A percentile compares a stretch with the other conserved stretches of the same genome.
Evolutionary conservation across 2,797 vertebrate genomes (phyloP).

Genomic region (Sebastes steindachneri): DNA sequence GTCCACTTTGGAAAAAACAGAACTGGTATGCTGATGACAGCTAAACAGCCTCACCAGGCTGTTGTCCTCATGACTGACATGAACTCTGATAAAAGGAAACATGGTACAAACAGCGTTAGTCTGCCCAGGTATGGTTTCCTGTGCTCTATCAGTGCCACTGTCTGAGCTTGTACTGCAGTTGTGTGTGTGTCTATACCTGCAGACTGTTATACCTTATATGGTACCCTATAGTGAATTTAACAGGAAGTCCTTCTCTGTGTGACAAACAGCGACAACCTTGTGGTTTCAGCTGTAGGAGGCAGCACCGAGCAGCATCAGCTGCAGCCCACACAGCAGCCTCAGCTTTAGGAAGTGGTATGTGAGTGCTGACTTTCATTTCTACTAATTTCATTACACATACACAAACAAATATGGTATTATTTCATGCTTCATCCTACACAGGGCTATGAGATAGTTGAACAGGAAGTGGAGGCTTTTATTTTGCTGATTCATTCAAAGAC

Average conservation of each 20-base stretch:
- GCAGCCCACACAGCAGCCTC: conserved; percentile 22
- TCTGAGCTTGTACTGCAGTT: not conserved
- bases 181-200: conserved; percentile 48
- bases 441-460: not conserved
- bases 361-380: conserved; percentile 50
- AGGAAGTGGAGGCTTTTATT: conserved; percentile 13
- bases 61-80: conserved; percentile 41
- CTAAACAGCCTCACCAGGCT: conserved; percentile 4
- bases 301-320: conserved; percentile 47
- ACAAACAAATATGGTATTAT: not conserved
- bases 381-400: conserved; percentile 1
- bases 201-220: conserved; percentile 72
- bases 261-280: conserved; percentile 33
- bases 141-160: not conserved
- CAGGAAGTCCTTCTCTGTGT: conserved; percentile 60
- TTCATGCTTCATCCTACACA: not conserved
- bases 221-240: conserved; percentile 39
- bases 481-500: not conserved
- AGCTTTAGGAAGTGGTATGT: conserved; percentile 47
- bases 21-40: conserved; percentile 38
- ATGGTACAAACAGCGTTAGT: not conserved
- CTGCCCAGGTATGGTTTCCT: conserved; percentile 15
- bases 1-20: conserved; percentile 34
- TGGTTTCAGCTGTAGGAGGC: conserved; percentile 64
- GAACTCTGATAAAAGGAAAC: conserved; percentile 23